A percentile compares a stretch with the other conserved stretches of the same genome.
Evolutionary conservation across 2,797 vertebrate genomes (phyloP).

Genomic region (Melanitta fusca): DNA sequence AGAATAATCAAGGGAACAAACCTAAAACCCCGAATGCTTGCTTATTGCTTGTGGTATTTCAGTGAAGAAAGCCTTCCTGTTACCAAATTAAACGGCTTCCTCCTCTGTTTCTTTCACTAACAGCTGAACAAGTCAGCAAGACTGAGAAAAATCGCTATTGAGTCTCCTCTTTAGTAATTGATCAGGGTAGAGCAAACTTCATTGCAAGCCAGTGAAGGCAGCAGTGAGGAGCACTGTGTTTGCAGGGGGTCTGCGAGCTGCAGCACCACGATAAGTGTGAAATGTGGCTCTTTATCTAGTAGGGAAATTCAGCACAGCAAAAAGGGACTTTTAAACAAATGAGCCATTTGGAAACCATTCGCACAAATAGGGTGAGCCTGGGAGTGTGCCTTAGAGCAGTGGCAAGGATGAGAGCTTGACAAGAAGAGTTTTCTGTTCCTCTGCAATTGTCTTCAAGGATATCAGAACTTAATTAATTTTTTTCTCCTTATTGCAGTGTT

Average conservation of each 20-base stretch:
- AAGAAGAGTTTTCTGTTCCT: not conserved
- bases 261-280: not conserved
- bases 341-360: not conserved
- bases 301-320: not conserved
- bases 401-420: not conserved
- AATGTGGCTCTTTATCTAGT: not conserved
- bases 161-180: not conserved
- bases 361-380: not conserved
- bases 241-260: not conserved
- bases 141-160: not conserved
- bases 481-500: not conserved
- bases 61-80: not conserved
- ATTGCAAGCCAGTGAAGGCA: not conserved
- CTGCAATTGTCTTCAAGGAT: not conserved
- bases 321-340: not conserved
- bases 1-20: slow-evolving; percentile 17
- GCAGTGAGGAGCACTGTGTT: not conserved
- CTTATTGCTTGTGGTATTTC: slow-evolving; percentile 29
- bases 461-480: not conserved
- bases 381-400: not conserved
- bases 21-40: not conserved
- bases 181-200: not conserved
- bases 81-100: not conserved
- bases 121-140: not conserved
- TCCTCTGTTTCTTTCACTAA: not conserved